Evolutionary conservation across 2,797 vertebrate genomes (phyloP).

Genomic region (Leuciscus waleckii): DNA sequence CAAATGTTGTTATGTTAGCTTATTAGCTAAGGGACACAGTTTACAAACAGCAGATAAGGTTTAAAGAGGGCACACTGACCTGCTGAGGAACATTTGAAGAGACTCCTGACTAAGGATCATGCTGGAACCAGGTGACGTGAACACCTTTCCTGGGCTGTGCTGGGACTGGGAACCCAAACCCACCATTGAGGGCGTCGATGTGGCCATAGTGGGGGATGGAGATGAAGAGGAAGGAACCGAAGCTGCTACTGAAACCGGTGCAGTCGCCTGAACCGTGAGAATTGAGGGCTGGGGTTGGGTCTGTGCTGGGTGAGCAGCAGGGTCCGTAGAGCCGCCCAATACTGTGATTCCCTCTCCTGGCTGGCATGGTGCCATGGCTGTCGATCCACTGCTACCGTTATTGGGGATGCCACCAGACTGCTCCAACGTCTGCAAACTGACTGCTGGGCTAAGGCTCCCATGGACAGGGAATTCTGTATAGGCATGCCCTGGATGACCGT

Average conservation of each 20-base stretch:
- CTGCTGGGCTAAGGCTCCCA: conserved; percentile 84
- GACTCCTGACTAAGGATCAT: conserved; percentile 90
- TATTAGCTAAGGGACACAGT: conserved; percentile 62
- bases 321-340: conserved; percentile 79
- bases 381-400: conserved; percentile 70
- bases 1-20: conserved; percentile 70
- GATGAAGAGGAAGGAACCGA: conserved; percentile 72
- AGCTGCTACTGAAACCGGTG: conserved; percentile 76
- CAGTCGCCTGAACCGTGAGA: conserved; percentile 79
- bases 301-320: conserved; percentile 74
- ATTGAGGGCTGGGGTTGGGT: conserved; percentile 80
- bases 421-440: conserved; percentile 83
- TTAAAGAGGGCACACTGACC: conserved; percentile 75
- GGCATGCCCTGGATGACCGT: conserved; percentile 93
- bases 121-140: conserved; percentile 83
- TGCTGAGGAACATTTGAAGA: conserved; percentile 96
- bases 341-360: conserved; percentile 76
- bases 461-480: conserved; percentile 81
- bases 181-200: conserved; percentile 77
- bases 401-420: conserved; percentile 73
- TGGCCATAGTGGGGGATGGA: conserved; percentile 76
- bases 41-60: conserved; percentile 34
- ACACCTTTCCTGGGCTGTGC: conserved; percentile 89
- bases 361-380: conserved; percentile 72
- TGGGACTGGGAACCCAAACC: conserved; percentile 78